These are phyloP conservation scores for Ptilodon capucinus DNA, from an alignment of 2,888 invertebrate species.

Conservation along the genomic window DNA sequence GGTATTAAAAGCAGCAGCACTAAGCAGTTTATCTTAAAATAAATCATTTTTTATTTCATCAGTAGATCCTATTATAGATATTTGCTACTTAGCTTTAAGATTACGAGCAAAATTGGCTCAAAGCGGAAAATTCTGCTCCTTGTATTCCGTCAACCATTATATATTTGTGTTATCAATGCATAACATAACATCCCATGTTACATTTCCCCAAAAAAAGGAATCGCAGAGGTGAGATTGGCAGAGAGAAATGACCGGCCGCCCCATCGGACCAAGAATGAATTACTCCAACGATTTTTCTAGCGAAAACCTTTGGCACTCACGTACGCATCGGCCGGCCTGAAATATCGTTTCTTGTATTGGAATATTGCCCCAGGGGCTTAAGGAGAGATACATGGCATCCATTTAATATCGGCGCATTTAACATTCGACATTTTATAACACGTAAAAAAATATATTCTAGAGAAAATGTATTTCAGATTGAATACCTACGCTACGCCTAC, in stretches of 20 bases:
- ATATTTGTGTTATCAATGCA: background rate
- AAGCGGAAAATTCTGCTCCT: no score
- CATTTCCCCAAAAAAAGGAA: background rate
- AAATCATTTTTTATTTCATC: no score
- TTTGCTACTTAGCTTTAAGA: no score
- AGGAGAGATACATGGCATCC: conserved; percentile 7
- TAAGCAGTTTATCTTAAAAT: no score
- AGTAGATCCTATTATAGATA: no score
- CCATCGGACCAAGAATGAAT: conserved; percentile 29
- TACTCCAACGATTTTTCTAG: conserved; percentile 29
- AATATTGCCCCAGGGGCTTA: conserved; percentile 19
- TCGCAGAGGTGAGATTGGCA: conserved; percentile 36
- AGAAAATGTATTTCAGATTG: no score
- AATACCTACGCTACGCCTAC: no score
- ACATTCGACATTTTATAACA: background rate
- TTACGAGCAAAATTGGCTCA: no score
- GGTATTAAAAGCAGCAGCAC: no score
- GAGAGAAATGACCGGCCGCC: conserved; percentile 35
- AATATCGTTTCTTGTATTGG: conserved; percentile 33
- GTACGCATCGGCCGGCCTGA: conserved; percentile 14
- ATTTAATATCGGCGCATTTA: background rate
- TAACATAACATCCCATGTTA: background rate
- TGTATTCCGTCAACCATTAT: no score
- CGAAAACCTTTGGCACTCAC: conserved; percentile 26
- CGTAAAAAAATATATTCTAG: background rate